Base-by-base conservation (phyloP, 2,888 invertebrate species). In the Deladenus siricidicola region DNA sequence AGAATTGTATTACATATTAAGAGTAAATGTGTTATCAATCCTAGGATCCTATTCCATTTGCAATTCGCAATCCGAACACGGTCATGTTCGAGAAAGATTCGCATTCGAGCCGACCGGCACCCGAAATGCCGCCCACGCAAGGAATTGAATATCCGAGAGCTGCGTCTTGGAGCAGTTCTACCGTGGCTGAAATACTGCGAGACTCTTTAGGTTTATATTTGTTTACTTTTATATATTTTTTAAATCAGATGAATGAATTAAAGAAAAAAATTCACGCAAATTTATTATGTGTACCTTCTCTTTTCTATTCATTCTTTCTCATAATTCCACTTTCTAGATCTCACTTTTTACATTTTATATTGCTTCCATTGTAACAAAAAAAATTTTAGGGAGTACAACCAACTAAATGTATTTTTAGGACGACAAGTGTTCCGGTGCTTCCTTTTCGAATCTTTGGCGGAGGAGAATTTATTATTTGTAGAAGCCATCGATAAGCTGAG, bases 71-170 rank as follows among this genome's bases (percentile, higher is more conserved):
- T 67, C 29, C 54, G 51, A 54, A 67, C 39, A 44, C 56, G 21
- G 29, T 21, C 30, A 68, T 66, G 68, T 66, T 66, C 48, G 66
- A 66, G n/a, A 56, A 49, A 19, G 54, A 48, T 10, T 28, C 54
- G n/a, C 52, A 45, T 26, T 45, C 47, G 34, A 55, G 62, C 19
- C 54, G 67, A 39, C 61, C 65, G 24, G 59, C 66, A 8, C 71
- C 69, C 14, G 62, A 69, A 59, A 62, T 71, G 68, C 72, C 72
- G 17, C 14, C 39, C 14, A 60, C 67, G 19, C 63, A 65, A 10
- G 73, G 71, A 1, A 69, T 77, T 34, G 77, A 77, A 54, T 77
- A 77, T 55, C 75, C 74, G 2, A 55, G 76, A 23, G 77, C 77
- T 3, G 75, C 77, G 8, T 67, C 70, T 17, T 77, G 77, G 77